Percentiles rank a stretch among this genome's conserved stretches.
phyloP scores from a whole-genome alignment of 2,113 vertebrate genomes.

The Steatornis caripensis region DNA sequence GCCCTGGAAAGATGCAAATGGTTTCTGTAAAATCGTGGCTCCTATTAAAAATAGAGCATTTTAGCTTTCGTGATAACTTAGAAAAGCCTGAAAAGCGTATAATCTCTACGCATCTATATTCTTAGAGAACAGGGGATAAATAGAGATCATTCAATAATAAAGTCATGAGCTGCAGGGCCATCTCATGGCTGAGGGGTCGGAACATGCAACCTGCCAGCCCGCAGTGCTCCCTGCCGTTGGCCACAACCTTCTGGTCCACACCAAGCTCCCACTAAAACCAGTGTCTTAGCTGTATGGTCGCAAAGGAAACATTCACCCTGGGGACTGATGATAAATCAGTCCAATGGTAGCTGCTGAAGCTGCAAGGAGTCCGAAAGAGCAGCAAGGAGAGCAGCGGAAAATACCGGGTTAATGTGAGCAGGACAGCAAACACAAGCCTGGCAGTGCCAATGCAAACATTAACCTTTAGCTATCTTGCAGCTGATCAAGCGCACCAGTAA shows the following conservation, averaged over 20 bases:
- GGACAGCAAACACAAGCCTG: background rate
- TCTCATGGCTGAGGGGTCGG: background rate
- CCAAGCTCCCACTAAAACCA: background rate
- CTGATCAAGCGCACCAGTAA: background rate
- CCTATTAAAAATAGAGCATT: background rate
- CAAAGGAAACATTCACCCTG: background rate
- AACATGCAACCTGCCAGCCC: background rate
- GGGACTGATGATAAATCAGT: background rate
- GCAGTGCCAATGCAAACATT: accelerated
- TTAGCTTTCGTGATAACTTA: background rate
- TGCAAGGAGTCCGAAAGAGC: background rate
- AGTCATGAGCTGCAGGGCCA: background rate
- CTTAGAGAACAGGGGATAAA: background rate
- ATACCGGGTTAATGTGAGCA: background rate
- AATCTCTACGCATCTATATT: background rate
- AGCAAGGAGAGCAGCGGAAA: background rate
- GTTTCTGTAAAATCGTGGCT: background rate
- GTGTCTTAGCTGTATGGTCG: background rate
- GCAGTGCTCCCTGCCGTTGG: background rate
- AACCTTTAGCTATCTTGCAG: background rate
- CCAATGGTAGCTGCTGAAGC: background rate
- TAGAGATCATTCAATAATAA: background rate
- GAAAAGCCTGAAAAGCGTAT: background rate
- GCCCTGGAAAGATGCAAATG: background rate
- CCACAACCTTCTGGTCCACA: background rate